These are phyloP conservation scores for Drosophila koepferae DNA, from an alignment of 2,888 invertebrate genomes.

Conservation along the genomic window DNA sequence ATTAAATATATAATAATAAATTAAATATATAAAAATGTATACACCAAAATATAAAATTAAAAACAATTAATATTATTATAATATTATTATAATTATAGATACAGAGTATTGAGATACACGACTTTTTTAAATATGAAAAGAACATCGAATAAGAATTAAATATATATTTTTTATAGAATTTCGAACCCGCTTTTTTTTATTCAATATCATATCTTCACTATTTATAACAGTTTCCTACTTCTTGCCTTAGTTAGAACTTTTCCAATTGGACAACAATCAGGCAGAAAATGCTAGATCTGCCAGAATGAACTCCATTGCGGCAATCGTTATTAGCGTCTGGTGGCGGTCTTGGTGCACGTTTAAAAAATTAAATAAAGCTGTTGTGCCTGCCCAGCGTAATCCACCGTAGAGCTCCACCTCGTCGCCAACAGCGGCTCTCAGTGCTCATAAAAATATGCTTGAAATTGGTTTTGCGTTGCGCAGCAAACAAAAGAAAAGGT, in stretches of 20 bases:
- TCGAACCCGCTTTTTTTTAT: no score
- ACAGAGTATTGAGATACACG: no score
- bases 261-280: not conserved
- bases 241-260: not conserved
- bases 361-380: conserved; percentile 78
- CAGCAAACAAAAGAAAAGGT: conserved; percentile 36
- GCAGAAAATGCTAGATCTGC: not conserved
- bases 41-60: no score
- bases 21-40: no score
- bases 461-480: conserved; percentile 70
- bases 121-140: no score
- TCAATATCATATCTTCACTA: no score
- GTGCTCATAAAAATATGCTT: conserved; percentile 79
- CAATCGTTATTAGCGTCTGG: conserved; percentile 60
- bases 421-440: conserved; percentile 33
- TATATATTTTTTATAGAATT: no score
- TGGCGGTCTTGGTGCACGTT: conserved; percentile 63
- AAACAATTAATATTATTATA: no score
- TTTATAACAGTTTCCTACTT: not conserved
- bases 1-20: no score
- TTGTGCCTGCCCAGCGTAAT: conserved; percentile 61
- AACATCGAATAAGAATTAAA: no score
- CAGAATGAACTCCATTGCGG: conserved; percentile 29
- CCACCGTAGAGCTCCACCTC: not conserved
- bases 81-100: no score